Conservation (phyloP, 2,888 invertebrate genomes). For the Eudiplozoon nipponicum region DNA sequence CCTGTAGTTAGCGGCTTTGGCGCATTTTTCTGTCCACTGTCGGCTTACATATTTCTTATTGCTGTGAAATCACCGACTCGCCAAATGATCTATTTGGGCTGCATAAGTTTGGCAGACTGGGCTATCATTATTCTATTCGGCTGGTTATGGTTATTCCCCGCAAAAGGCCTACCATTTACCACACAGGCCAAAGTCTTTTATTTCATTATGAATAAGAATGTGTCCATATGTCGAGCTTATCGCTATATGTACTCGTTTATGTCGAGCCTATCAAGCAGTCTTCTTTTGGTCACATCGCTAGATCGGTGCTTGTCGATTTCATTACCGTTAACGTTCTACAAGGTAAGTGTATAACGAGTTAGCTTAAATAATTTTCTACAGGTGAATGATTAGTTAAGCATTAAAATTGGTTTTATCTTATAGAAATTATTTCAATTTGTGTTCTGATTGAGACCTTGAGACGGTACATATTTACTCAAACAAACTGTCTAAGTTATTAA, state of each 20-base stretch:
- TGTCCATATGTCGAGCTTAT: conserved; percentile 1
- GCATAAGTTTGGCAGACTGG: conserved; percentile 11
- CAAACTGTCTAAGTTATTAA: no score
- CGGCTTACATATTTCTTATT: conserved; percentile 9
- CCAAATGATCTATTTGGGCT: conserved; percentile 11
- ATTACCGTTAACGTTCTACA: conserved; percentile 11
- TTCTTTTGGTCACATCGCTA: conserved; percentile 4
- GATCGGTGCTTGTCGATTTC: conserved; percentile 11
- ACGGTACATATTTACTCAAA: no score
- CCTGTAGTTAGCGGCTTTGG: conserved; percentile 12
- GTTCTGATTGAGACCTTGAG: no score
- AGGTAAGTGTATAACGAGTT: no score
- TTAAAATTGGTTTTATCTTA: no score
- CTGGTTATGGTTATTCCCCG: conserved; percentile 15
- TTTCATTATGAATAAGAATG: conserved; percentile 11
- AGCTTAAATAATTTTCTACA: no score
- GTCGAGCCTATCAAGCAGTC: conserved; percentile 3
- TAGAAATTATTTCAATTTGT: no score
- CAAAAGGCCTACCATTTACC: conserved; percentile 12
- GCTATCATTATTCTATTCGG: conserved; percentile 11
- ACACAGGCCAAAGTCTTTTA: conserved; percentile 7
- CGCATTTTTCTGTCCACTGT: conserved; percentile 10
- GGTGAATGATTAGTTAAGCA: no score
- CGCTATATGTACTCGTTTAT: conserved; percentile 11
- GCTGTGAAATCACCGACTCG: not conserved